A percentile compares a stretch with the other conserved stretches of the same genome.
Evolutionary conservation across 2,888 invertebrate genomes (phyloP).

Genomic region (Meiosimyza platycephala): DNA sequence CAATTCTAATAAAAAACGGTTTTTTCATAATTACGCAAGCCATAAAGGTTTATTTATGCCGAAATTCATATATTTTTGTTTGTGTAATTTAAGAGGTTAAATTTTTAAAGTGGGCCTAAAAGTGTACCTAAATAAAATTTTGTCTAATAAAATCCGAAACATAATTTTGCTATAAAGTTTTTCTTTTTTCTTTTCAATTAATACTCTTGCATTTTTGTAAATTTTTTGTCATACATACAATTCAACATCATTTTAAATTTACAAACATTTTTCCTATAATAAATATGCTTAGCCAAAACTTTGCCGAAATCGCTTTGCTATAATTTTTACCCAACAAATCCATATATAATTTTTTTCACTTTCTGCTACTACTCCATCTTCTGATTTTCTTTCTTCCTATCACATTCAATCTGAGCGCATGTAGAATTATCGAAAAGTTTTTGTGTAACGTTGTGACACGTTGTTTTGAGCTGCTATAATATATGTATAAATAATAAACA

Average conservation of each 20-base stretch:
- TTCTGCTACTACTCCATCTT: not conserved
- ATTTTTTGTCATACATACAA: constrained; percentile 23
- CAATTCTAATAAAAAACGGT: constrained; percentile 63
- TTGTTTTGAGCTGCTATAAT: constrained; percentile 33
- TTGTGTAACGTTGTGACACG: constrained; percentile 24
- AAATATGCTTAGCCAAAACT: constrained; percentile 20
- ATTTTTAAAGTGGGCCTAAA: constrained; percentile 56
- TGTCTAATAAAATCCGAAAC: constrained; percentile 60
- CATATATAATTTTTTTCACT: constrained; percentile 16
- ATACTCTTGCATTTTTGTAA: constrained; percentile 31
- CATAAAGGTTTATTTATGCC: constrained; percentile 43
- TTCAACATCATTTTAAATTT: constrained; percentile 22
- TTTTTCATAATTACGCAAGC: constrained; percentile 44
- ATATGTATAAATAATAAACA: constrained; percentile 2
- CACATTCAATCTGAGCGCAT: constrained; percentile 35
- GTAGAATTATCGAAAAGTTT: constrained; percentile 6
- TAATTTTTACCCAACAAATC: constrained; percentile 2
- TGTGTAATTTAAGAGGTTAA: constrained; percentile 20
- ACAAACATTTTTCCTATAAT: constrained; percentile 22
- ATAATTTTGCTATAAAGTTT: constrained; percentile 50
- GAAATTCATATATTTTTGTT: constrained; percentile 47
- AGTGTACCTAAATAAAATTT: constrained; percentile 57
- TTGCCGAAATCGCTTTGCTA: constrained; percentile 18
- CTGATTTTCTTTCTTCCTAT: constrained; percentile 18
- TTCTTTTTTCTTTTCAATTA: constrained; percentile 28